Conservation (phyloP, 2,113 vertebrate species). For the Calidris pugnax region DNA sequence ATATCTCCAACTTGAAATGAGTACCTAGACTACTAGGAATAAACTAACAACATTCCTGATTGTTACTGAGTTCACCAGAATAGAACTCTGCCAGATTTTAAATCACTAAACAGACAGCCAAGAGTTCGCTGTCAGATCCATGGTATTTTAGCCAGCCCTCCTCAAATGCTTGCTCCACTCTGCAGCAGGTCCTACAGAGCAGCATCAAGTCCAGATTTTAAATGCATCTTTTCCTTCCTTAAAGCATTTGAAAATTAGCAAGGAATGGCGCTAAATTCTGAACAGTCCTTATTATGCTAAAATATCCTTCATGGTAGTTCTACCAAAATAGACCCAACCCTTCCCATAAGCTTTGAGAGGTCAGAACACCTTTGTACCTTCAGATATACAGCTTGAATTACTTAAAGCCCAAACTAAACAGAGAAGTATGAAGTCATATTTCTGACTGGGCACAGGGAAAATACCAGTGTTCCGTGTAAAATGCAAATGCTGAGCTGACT, state of each 20-base stretch:
- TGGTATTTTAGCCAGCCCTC: not conserved
- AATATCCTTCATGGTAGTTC: not conserved
- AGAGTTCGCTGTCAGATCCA: not conserved
- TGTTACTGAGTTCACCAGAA: not conserved
- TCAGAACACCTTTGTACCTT: not conserved
- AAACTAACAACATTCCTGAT: not conserved
- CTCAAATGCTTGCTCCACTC: not conserved
- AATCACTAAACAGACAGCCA: not conserved
- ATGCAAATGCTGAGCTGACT: not conserved
- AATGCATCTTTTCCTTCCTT: not conserved
- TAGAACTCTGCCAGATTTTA: not conserved
- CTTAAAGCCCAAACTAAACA: not conserved
- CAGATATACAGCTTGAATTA: not conserved
- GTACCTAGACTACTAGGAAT: not conserved
- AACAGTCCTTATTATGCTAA: not conserved
- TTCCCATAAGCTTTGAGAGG: not conserved
- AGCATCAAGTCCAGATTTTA: not conserved
- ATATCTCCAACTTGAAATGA: not conserved
- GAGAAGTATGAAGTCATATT: accelerated
- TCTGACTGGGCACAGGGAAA: not conserved
- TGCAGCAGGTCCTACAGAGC: not conserved
- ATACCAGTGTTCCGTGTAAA: not conserved
- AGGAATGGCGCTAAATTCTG: not conserved
- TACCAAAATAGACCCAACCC: not conserved
- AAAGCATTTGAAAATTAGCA: not conserved